These are phyloP conservation scores for Acanthosepion lycidas DNA, from an alignment of 2,888 invertebrate genomes.

Conservation along the genomic window DNA sequence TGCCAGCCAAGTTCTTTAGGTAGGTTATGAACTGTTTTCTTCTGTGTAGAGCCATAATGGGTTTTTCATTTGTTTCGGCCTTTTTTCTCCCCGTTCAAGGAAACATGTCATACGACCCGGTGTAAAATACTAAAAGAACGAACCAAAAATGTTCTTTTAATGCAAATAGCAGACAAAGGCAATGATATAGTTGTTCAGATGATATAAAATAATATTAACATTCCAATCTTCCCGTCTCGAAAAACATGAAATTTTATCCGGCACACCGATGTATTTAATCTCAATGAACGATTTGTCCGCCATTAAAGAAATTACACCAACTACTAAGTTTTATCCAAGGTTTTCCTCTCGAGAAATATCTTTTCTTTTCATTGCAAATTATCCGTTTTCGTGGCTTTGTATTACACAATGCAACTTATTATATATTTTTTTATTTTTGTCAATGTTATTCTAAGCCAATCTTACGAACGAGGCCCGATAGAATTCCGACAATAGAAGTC, in stretches of 20 bases:
- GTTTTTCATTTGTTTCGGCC: no score
- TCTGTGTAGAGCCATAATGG: no score
- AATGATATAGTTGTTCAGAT: neutral
- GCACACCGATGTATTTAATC: neutral
- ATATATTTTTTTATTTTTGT: neutral
- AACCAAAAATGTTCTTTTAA: no score
- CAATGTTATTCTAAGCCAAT: neutral
- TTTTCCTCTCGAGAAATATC: neutral
- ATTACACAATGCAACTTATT: neutral
- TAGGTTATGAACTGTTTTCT: no score
- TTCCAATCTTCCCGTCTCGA: neutral
- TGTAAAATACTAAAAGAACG: neutral
- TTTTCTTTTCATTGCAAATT: neutral
- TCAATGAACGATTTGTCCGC: neutral
- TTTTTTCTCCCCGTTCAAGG: no score
- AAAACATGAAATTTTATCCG: neutral
- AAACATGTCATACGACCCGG: neutral
- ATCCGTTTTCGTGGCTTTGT: neutral
- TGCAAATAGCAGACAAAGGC: neutral
- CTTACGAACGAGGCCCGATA: neutral
- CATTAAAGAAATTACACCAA: neutral
- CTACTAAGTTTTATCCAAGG: neutral
- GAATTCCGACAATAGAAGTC: neutral
- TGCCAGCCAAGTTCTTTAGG: no score
- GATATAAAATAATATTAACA: neutral